Evolutionary conservation across 92 coral and sea anemone genomes (phyloP).

Genomic region (Porites rus): DNA sequence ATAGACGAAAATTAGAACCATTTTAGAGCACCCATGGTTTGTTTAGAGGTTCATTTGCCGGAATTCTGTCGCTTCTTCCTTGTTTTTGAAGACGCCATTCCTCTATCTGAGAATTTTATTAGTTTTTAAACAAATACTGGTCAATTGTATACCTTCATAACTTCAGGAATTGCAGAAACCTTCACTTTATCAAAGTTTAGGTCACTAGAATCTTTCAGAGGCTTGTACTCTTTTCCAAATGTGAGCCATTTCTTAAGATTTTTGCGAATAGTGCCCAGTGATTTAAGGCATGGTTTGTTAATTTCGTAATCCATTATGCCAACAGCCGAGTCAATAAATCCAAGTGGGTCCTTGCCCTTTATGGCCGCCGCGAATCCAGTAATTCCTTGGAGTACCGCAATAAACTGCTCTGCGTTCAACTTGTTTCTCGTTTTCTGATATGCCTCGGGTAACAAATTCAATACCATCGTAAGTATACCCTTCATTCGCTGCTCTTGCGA

Average conservation of each 20-base stretch:
- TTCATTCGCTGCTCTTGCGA: constrained; percentile 9
- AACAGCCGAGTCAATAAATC: neutral
- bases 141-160: constrained; percentile 1
- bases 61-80: too few species aligned
- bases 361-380: constrained; percentile 1
- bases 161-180: constrained; percentile 17
- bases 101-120: too few species aligned
- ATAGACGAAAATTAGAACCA: too few species aligned
- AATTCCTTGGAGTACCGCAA: neutral
- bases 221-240: constrained; percentile 17
- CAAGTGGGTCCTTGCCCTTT: neutral
- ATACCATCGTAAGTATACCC: neutral
- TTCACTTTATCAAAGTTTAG: constrained; percentile 23
- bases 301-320: neutral
- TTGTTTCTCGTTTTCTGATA: neutral
- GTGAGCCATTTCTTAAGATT: constrained; percentile 8
- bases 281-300: neutral
- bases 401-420: neutral
- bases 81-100: too few species aligned
- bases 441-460: neutral
- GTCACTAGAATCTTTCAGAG: constrained; percentile 3
- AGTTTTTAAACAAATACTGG: neutral
- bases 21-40: too few species aligned
- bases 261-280: neutral
- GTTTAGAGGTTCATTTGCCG: too few species aligned